These are phyloP conservation scores for Callimorpha dominula DNA, from an alignment of 2,888 invertebrate species.

Conservation along the genomic window DNA sequence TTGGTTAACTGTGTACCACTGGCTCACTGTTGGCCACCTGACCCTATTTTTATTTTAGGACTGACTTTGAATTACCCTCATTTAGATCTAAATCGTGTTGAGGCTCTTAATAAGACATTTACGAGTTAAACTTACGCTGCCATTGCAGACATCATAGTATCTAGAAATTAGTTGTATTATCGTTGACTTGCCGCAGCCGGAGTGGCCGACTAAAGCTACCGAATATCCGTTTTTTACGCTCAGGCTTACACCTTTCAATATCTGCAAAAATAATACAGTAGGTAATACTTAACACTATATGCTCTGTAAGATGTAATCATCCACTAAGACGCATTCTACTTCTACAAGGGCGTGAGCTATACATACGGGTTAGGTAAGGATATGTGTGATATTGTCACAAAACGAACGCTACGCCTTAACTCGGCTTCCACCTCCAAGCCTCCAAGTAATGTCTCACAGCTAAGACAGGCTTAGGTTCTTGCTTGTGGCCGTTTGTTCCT, in stretches of 20 bases:
- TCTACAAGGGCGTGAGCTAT: not conserved
- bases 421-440: no score
- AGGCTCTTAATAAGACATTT: not conserved
- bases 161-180: conserved; percentile 91
- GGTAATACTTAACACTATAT: not conserved
- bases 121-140: conserved; percentile 51
- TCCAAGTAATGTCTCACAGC: no score
- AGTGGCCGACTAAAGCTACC: conserved; percentile 90
- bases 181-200: conserved; percentile 93
- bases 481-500: no score
- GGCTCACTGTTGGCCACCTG: no score
- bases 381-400: not conserved
- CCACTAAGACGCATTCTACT: not conserved
- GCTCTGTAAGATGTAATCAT: not conserved
- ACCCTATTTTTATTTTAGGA: no score
- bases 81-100: not conserved
- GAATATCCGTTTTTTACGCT: conserved; percentile 89
- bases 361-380: not conserved
- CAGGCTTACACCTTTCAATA: conserved; percentile 88
- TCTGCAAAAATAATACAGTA: conserved; percentile 64
- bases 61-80: not conserved
- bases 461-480: no score
- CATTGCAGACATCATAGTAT: conserved; percentile 80
- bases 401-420: not conserved
- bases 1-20: no score